phyloP scores from a whole-genome alignment of 2,888 invertebrate genomes.

The Himalopsyche anomala region DNA sequence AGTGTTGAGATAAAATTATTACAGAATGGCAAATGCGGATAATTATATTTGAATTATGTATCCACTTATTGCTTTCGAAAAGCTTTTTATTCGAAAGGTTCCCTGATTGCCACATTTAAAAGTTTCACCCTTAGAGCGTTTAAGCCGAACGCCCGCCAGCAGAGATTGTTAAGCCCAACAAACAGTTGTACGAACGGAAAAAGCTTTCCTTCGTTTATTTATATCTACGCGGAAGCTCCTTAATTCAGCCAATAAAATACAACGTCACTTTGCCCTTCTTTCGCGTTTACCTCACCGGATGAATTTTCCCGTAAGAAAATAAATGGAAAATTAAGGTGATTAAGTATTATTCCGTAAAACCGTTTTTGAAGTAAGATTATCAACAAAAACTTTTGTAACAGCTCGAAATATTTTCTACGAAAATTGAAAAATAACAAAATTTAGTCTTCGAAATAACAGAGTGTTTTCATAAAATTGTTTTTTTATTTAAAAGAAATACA shows the following conservation, averaged over 20 bases:
- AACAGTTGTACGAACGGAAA: constrained; percentile 43
- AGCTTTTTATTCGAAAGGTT: constrained; percentile 24
- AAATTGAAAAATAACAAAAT: background rate
- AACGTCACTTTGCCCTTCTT: constrained; percentile 9
- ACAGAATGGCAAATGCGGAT: background rate
- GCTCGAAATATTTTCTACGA: background rate
- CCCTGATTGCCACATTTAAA: constrained; percentile 39
- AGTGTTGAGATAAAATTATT: background rate
- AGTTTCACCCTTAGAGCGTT: constrained; percentile 24
- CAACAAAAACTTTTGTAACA: constrained; percentile 7
- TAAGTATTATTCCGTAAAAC: constrained; percentile 3
- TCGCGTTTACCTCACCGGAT: background rate
- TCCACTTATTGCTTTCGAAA: constrained; percentile 22
- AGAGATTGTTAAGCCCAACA: constrained; percentile 43
- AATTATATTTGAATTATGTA: constrained; percentile 34
- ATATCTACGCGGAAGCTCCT: constrained; percentile 31
- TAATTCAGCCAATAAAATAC: constrained; percentile 44
- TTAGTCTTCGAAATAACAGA: too few species aligned
- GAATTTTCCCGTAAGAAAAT: constrained; percentile 16
- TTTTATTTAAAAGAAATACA: too few species aligned
- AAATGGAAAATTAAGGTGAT: constrained; percentile 21
- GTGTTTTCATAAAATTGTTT: too few species aligned
- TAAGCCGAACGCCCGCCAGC: constrained; percentile 29
- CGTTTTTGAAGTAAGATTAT: background rate
- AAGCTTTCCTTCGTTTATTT: constrained; percentile 41